Percentiles rank a stretch among this genome's conserved stretches.
These are phyloP conservation scores for Protomyctophum bolini DNA, from an alignment of 2,113 vertebrate species.

Conservation along the genomic window DNA sequence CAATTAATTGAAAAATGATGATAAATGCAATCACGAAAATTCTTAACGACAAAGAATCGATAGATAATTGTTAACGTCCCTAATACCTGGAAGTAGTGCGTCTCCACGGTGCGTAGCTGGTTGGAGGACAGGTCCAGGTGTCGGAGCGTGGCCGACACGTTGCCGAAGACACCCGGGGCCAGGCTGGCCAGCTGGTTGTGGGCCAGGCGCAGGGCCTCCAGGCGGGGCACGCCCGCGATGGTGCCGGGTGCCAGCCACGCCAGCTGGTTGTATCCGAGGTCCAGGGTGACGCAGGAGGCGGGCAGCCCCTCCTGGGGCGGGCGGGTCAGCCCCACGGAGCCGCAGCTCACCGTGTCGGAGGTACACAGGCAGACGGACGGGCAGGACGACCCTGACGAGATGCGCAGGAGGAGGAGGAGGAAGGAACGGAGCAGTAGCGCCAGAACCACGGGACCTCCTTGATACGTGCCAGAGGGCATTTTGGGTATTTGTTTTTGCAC, in stretches of 20 bases:
- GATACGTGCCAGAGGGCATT: constrained; percentile 56
- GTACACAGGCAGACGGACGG: constrained; percentile 87
- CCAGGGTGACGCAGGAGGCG: constrained; percentile 79
- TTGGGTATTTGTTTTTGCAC: constrained; percentile 19
- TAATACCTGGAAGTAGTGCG: constrained; percentile 80
- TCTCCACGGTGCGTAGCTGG: constrained; percentile 78
- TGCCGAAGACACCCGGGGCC: constrained; percentile 78
- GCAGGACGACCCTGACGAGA: constrained; percentile 68
- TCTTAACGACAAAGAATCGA: too few species aligned
- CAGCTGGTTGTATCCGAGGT: constrained; percentile 90
- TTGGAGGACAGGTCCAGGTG: constrained; percentile 95
- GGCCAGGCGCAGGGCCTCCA: constrained; percentile 84
- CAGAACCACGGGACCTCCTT: constrained; percentile 9
- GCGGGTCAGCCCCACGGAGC: constrained; percentile 75
- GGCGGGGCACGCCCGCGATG: constrained; percentile 78
- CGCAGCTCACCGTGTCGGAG: constrained; percentile 90
- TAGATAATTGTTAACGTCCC: too few species aligned
- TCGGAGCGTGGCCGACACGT: constrained; percentile 78
- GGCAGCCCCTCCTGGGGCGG: constrained; percentile 80
- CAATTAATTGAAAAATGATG: too few species aligned
- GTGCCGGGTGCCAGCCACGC: constrained; percentile 78
- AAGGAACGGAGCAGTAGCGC: constrained; percentile 22
- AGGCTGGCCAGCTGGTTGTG: constrained; percentile 85
- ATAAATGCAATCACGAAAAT: too few species aligned
- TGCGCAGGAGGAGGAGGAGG: constrained; percentile 27